These are phyloP conservation scores for Micronycteris hirsuta DNA, from an alignment of 2,113 vertebrate species.

Conservation along the genomic window DNA sequence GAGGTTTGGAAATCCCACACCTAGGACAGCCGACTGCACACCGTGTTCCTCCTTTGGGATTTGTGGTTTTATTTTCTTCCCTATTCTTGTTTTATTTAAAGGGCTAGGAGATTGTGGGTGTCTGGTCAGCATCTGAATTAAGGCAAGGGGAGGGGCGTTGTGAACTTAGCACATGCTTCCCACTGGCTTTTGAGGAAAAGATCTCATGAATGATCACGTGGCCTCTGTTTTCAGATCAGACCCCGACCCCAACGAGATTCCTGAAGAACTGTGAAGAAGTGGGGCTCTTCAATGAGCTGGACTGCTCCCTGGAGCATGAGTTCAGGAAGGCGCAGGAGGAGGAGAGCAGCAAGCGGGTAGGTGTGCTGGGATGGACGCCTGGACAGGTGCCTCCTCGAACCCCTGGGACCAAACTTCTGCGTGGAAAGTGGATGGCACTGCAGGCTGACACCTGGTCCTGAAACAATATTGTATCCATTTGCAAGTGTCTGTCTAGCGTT, in stretches of 20 bases:
- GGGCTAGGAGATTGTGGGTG: background rate
- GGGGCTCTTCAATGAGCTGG: constrained; percentile 96
- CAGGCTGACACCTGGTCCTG: background rate
- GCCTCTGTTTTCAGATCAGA: constrained; percentile 90
- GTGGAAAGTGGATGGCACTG: constrained; percentile 48
- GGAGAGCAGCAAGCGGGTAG: constrained; percentile 97
- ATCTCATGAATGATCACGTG: background rate
- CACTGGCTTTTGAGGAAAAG: background rate
- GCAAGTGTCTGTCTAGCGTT: background rate
- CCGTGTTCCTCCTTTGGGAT: background rate
- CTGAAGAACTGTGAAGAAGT: constrained; percentile 99
- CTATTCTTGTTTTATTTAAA: background rate
- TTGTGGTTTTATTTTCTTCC: background rate
- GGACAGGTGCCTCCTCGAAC: accelerated
- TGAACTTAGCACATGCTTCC: background rate
- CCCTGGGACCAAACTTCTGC: background rate
- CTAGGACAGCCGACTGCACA: background rate
- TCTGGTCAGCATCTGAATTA: background rate
- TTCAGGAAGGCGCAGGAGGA: constrained; percentile 98
- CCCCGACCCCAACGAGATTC: constrained; percentile 97
- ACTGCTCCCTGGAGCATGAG: constrained; percentile 97
- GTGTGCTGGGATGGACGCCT: constrained; percentile 1
- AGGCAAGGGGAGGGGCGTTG: background rate
- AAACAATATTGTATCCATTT: constrained; percentile 22
- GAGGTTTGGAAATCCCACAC: background rate